phyloP scores from a whole-genome alignment of 2,888 invertebrate species.

The Smittia aterrima region DNA sequence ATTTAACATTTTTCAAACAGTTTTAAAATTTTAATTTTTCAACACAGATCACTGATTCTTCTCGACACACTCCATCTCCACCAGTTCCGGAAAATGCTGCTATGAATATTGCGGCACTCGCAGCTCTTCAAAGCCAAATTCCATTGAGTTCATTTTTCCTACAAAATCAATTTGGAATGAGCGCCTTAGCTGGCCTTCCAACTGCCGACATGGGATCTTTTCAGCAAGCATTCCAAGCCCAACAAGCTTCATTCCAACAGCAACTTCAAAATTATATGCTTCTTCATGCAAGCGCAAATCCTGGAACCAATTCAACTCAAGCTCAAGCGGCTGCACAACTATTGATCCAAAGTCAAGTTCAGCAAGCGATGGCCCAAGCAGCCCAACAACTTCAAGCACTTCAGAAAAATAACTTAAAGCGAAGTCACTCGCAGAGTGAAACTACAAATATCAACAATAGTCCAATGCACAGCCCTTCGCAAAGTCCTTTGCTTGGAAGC shows the following conservation, averaged over 20 bases:
- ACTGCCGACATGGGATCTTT: conserved; percentile 30
- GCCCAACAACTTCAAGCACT: conserved; percentile 80
- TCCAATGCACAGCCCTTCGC: conserved; percentile 52
- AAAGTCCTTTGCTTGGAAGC: conserved; percentile 49
- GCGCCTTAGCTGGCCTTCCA: conserved; percentile 44
- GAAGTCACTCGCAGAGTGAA: conserved; percentile 52
- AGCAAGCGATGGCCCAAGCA: conserved; percentile 81
- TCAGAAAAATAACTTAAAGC: conserved; percentile 62
- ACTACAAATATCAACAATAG: conserved; percentile 51
- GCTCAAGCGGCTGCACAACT: conserved; percentile 65
- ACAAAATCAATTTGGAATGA: conserved; percentile 48
- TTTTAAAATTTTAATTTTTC: conserved; percentile 40
- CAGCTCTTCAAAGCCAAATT: conserved; percentile 47
- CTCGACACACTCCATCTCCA: conserved; percentile 43
- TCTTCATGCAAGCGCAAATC: conserved; percentile 28
- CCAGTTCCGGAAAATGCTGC: conserved; percentile 46
- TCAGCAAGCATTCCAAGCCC: conserved; percentile 42
- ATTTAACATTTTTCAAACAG: not conserved
- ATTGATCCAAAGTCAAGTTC: conserved; percentile 68
- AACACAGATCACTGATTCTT: conserved; percentile 43
- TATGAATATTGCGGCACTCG: conserved; percentile 44
- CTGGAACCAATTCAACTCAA: conserved; percentile 29
- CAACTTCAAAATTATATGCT: conserved; percentile 43
- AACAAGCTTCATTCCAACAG: conserved; percentile 46
- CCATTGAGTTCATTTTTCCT: conserved; percentile 48